Base-by-base conservation (phyloP, 2,888 invertebrate genomes). In the Dasysyrphus tricinctus region DNA sequence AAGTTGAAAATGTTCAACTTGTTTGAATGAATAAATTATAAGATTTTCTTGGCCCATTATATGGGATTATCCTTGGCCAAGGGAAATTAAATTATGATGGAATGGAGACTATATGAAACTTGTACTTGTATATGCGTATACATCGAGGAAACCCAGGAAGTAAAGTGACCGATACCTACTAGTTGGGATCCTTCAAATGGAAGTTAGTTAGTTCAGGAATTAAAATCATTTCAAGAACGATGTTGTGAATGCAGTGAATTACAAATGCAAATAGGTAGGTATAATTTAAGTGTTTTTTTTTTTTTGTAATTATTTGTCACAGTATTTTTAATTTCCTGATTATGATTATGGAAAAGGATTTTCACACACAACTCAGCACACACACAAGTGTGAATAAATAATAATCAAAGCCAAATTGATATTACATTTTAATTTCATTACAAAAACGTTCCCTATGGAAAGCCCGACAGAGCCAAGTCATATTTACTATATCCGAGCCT, bases 371-470 rank as follows among this genome's bases (percentile, higher is more conserved):
- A 9, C 4, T n/a, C 19, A 9, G 32, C 9, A 8, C 9, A 34
- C 0, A 8, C 14, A 19, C 12, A 32, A 34, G 8, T 42, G 49
- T n/a, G 42, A 59, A 24, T 47, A 82, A 86, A 24, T 54, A 86
- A 24, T 54, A 86, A 86, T 86, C 86, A 86, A 86, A 86, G 82
- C 67, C 78, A 75, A 82, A 86, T 86, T 82, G 86, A 86, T 86
- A 86, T 86, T 86, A 86, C 82, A 86, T 82, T 86, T 86, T 82
- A 82, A 86, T 86, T 79, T 75, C 67, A 78, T 86, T 86, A 86
- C 86, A 86, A 77, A 77, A 65, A 32, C 51, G 47, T 57, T n/a
- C 54, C 34, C 56, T 51, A 7, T 32, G 34, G 14, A 12, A 19
- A 73, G 57, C 16, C 24, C 24, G 5, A 9, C 57, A 11, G 19